Percentiles rank a stretch among this genome's conserved stretches.
These are phyloP conservation scores for Dioctria rufipes DNA, from an alignment of 2,888 invertebrate genomes.

Conservation along the genomic window DNA sequence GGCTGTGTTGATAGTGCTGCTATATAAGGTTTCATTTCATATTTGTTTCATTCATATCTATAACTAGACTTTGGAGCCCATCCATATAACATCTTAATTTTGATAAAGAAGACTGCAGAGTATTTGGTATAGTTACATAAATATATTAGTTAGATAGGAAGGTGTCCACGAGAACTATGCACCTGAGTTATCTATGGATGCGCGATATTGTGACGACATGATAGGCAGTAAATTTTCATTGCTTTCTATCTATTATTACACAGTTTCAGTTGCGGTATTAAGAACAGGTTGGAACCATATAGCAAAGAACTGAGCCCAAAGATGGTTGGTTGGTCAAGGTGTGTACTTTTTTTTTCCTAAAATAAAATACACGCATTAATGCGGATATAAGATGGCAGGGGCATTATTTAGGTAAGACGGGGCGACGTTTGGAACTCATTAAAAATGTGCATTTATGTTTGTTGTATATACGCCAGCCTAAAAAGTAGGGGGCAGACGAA, in stretches of 20 bases:
- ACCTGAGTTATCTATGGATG: background rate
- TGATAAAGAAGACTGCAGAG: too few species aligned
- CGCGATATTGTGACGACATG: background rate
- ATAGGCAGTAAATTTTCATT: background rate
- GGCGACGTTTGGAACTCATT: constrained; percentile 4
- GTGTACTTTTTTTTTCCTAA: background rate
- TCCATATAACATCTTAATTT: constrained; percentile 6
- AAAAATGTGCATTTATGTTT: background rate
- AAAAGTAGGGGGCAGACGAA: background rate
- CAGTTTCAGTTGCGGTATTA: background rate
- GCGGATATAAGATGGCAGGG: background rate
- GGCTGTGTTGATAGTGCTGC: constrained; percentile 15
- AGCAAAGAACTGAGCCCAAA: background rate
- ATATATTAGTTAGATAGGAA: too few species aligned
- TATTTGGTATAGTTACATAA: too few species aligned
- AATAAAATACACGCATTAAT: background rate
- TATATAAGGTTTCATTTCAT: background rate
- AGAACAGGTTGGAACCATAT: background rate
- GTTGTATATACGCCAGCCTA: background rate
- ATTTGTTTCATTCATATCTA: background rate
- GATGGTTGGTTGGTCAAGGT: background rate
- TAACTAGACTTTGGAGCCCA: background rate
- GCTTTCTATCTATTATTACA: background rate
- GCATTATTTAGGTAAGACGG: background rate
- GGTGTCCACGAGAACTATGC: background rate